A percentile compares a stretch with the other conserved stretches of the same genome.
These are phyloP conservation scores for Diabrotica undecimpunctata DNA, from an alignment of 1,140 invertebrate genomes.

Conservation along the genomic window DNA sequence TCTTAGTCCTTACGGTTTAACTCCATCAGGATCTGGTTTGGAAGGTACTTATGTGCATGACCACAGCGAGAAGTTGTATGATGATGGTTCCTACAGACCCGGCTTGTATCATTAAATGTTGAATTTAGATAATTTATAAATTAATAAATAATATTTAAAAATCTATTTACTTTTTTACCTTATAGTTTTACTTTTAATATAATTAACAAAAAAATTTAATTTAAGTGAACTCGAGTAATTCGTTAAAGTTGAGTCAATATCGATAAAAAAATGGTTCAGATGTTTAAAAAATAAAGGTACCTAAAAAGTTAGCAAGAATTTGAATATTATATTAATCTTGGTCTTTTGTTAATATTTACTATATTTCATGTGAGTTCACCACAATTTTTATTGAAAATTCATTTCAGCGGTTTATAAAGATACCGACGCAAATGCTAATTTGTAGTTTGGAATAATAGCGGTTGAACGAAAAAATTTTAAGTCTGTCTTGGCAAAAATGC, in stretches of 20 bases:
- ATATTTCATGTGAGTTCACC: no score
- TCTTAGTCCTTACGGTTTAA: slow-evolving; percentile 34
- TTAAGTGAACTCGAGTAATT: neutral
- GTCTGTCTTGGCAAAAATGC: no score
- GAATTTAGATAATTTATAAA: slow-evolving; percentile 4
- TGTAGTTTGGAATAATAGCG: no score
- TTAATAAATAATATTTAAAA: neutral
- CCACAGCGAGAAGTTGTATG: slow-evolving; percentile 36
- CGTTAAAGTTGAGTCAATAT: neutral
- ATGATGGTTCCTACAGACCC: slow-evolving; percentile 39
- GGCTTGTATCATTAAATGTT: slow-evolving; percentile 4
- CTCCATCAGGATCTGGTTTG: slow-evolving; percentile 35
- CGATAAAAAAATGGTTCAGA: no score
- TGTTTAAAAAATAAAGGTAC: no score
- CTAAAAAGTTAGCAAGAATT: no score
- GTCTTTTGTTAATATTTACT: no score
- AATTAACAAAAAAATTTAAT: neutral
- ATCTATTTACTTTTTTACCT: neutral
- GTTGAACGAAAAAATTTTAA: no score
- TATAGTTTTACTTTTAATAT: neutral
- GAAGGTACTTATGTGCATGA: slow-evolving; percentile 39
- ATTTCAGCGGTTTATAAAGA: no score
- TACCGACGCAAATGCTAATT: no score
- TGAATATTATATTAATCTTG: no score
- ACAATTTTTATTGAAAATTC: no score